Conservation (phyloP, 2,888 invertebrate species). For the Drosophila fulvimacula region DNA sequence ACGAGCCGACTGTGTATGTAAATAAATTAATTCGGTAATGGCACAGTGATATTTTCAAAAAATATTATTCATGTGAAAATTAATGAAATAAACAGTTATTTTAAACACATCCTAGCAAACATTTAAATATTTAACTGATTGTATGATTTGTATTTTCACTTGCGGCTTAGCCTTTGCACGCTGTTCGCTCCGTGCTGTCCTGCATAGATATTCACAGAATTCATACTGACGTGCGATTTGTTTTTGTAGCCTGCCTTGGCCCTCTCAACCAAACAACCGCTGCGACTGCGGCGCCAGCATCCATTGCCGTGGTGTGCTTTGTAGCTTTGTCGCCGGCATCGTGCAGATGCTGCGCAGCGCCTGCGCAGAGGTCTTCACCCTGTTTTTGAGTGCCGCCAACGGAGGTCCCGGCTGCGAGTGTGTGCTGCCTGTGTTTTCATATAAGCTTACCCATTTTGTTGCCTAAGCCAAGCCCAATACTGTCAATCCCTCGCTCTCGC, state of each 20-base stretch:
- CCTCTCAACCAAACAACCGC: conserved; percentile 48
- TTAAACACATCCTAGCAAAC: not conserved
- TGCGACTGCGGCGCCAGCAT: conserved; percentile 33
- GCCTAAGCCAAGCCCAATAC: conserved; percentile 68
- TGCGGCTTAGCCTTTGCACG: conserved; percentile 18
- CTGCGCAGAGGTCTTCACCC: conserved; percentile 64
- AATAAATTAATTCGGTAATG: not conserved
- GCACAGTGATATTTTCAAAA: not conserved
- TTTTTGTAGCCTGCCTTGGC: conserved; percentile 75
- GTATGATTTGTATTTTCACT: conserved; percentile 35
- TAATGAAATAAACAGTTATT: not conserved
- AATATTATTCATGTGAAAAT: not conserved
- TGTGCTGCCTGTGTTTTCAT: conserved; percentile 23
- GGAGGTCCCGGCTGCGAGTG: conserved; percentile 15
- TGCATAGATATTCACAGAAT: conserved; percentile 82
- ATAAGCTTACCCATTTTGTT: conserved; percentile 32
- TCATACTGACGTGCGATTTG: conserved; percentile 78
- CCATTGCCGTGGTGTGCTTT: conserved; percentile 30
- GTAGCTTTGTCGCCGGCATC: conserved; percentile 50
- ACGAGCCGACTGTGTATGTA: not conserved
- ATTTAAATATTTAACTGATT: not conserved
- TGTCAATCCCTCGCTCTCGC: conserved; percentile 9
- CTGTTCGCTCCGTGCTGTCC: conserved; percentile 73
- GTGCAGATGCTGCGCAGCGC: conserved; percentile 71
- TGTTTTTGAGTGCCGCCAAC: conserved; percentile 53